Evolutionary conservation across 30 jellyfish, hydroid and myxozoan genomes (phyloP), one percentile per base, ranked within the genome.

Genomic region (Rhopilema esculentum): DNA sequence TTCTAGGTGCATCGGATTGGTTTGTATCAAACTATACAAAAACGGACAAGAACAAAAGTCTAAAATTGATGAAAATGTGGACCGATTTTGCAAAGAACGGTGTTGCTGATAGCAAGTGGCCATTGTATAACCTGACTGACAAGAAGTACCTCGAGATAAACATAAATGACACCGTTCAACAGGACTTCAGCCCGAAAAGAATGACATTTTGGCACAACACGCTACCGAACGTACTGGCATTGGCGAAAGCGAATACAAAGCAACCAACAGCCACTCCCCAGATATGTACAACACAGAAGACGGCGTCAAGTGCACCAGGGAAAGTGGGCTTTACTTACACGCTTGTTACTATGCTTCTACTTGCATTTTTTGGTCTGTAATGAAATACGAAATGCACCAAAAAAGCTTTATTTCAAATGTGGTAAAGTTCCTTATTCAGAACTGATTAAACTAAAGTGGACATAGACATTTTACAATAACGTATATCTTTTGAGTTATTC

Each of bases 51-150:
- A n/a, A 29, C 0, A 27, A 69, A 4, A 72, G 86, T 51, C 12
- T 16, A 69, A 71, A 26, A 40, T 30, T 83, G 72, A 83, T 83
- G 92, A 30, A 40, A 70, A 70, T 83, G 92, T 83, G 92, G 92
- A 33, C 87, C 0, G 77, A 83, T 52, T 83, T 83, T 26, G 92
- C 92, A 1, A 70, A 57, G 62, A 83, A 65, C 8, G 92, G 92
- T 1, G 24, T 69, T 0, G 86, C 92, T 12, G 86, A 79, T n/a
- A 53, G 8, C 68, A 48, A 48, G 62, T 52, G 82, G 80, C 86
- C 81, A 21, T 22, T n/a, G 7, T 40, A 23, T 24, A 31, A 57
- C 77, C 51, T 62, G 1, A 30, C 29, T 24, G 32, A 77, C 28
- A 26, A 61, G 31, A 31, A 57, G 17, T 77, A 77, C 64, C 49